A percentile compares a stretch with the other conserved stretches of the same genome.
These are phyloP conservation scores for Melipona quadrifasciata DNA, from an alignment of 1,140 invertebrate genomes.

Conservation along the genomic window DNA sequence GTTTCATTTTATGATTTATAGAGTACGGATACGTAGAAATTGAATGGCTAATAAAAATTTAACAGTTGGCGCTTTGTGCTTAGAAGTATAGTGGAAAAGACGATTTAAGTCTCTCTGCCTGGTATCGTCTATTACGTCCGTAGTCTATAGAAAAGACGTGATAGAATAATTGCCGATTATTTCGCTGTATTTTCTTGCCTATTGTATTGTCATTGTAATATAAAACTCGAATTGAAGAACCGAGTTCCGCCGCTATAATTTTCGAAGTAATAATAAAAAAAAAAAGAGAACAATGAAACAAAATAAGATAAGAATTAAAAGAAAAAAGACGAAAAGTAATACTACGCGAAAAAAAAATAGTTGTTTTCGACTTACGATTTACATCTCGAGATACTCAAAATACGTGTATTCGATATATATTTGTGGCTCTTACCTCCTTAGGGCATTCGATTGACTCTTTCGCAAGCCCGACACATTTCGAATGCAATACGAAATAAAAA, in stretches of 20 bases:
- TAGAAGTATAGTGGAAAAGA: neutral
- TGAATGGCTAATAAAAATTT: neutral
- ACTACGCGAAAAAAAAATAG: neutral
- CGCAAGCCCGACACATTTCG: neutral
- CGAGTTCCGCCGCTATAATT: neutral
- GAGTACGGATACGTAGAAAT: neutral
- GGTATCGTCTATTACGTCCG: neutral
- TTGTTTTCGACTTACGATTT: neutral
- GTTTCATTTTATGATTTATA: no score
- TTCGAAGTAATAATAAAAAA: neutral
- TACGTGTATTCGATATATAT: neutral
- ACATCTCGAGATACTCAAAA: no score
- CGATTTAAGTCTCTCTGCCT: neutral
- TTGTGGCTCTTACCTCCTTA: neutral
- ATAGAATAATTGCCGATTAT: neutral
- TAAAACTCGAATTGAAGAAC: neutral
- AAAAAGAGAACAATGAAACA: neutral
- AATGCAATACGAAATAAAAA: neutral
- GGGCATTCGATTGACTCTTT: slow-evolving; percentile 2
- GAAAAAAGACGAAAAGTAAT: neutral
- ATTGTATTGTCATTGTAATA: neutral
- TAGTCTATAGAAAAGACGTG: neutral
- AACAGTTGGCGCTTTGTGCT: neutral
- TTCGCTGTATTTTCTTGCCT: neutral
- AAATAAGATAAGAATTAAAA: neutral